Conservation (phyloP, 2,113 vertebrate species). For the Damaliscus lunatus region DNA sequence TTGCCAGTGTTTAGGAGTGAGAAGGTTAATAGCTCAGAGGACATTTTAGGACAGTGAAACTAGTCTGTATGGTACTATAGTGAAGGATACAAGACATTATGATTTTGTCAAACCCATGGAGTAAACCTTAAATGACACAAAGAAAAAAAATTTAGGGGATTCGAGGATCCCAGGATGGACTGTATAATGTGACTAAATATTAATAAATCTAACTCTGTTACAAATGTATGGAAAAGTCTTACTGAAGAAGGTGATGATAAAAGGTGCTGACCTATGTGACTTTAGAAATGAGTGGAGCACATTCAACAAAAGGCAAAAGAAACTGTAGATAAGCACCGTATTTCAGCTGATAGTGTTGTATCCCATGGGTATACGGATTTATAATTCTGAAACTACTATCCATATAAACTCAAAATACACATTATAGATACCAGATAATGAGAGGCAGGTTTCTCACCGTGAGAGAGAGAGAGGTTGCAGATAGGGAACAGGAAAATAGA, state of each 20-base stretch:
- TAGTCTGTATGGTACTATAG: background rate
- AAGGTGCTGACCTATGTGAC: background rate
- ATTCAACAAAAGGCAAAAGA: background rate
- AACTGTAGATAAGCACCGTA: background rate
- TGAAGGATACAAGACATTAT: background rate
- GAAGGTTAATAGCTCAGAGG: background rate
- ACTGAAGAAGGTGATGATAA: background rate
- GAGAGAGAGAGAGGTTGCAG: background rate
- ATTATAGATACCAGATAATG: background rate
- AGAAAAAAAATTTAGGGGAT: background rate
- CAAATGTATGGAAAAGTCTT: background rate
- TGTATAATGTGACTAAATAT: background rate
- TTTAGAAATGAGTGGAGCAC: background rate
- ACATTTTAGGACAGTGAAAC: background rate
- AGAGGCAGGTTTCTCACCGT: background rate
- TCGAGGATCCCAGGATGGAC: background rate
- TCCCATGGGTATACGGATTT: background rate
- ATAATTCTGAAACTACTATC: background rate
- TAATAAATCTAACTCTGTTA: background rate
- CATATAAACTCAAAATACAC: background rate
- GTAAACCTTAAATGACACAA: background rate
- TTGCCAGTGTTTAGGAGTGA: background rate
- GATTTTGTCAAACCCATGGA: background rate
- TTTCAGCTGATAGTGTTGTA: background rate
- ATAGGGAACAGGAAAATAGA: background rate